A percentile compares a stretch with the other conserved stretches of the same genome.
Conservation (phyloP, 2,888 invertebrate species). For the Catocala sponsa region DNA sequence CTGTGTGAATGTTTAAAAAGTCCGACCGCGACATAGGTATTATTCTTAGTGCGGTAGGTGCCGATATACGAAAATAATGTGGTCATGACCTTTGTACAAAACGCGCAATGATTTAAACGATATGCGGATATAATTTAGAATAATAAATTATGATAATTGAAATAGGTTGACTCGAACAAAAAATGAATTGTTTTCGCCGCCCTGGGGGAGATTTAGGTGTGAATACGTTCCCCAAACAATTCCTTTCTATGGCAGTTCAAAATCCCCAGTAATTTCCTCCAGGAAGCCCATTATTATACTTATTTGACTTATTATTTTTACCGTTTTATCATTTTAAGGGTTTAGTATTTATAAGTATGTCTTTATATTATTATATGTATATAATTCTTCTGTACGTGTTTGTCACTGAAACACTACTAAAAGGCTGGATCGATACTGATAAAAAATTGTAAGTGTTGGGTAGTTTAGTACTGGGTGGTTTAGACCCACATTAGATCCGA, state of each 20-base stretch:
- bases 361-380: no score
- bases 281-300: slow-evolving; percentile 55
- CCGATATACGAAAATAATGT: no score
- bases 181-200: slow-evolving; percentile 41
- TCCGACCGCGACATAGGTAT: no score
- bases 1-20: no score
- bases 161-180: slow-evolving; percentile 24
- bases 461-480: no score
- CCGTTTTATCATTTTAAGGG: slow-evolving; percentile 19
- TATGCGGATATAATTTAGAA: slow-evolving; percentile 30
- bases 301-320: slow-evolving; percentile 34
- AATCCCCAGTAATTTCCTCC: slow-evolving; percentile 55
- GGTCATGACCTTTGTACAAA: no score
- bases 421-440: no score
- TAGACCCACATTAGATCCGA: no score
- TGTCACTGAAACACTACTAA: no score
- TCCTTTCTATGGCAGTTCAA: slow-evolving; percentile 49
- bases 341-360: background rate
- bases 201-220: slow-evolving; percentile 46
- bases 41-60: no score
- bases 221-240: slow-evolving; percentile 57
- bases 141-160: slow-evolving; percentile 28
- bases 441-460: no score
- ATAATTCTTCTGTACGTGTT: no score
- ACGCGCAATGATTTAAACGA: slow-evolving; percentile 27